These are phyloP conservation scores for Eupeodes luniger DNA, from an alignment of 2,888 invertebrate species.

Conservation along the genomic window DNA sequence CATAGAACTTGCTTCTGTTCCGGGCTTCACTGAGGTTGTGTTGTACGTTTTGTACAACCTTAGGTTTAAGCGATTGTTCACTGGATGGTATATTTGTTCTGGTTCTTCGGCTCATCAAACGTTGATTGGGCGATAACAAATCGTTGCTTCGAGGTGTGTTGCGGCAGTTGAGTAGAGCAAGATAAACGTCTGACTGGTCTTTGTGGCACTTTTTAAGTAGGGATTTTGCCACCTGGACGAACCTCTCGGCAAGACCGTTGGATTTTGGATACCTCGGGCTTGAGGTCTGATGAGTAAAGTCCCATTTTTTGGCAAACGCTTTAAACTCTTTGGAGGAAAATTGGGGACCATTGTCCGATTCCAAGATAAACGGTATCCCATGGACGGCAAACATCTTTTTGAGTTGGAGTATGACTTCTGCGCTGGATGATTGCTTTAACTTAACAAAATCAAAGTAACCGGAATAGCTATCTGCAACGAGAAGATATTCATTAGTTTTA, in stretches of 20 bases:
- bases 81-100: slow-evolving; percentile 51
- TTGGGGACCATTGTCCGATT: slow-evolving; percentile 50
- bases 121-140: slow-evolving; percentile 46
- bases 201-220: slow-evolving; percentile 38
- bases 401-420: slow-evolving; percentile 45
- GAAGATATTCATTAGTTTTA: slow-evolving; percentile 40
- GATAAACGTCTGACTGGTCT: slow-evolving; percentile 44
- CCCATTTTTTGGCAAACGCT: slow-evolving; percentile 43
- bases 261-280: slow-evolving; percentile 54
- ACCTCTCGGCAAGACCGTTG: slow-evolving; percentile 45
- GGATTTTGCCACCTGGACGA: slow-evolving; percentile 44
- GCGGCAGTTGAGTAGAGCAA: slow-evolving; percentile 41
- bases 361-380: slow-evolving; percentile 36
- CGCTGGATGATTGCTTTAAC: slow-evolving; percentile 29
- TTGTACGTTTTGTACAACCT: slow-evolving; percentile 74
- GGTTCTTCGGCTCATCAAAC: slow-evolving; percentile 62
- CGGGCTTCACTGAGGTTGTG: slow-evolving; percentile 12
- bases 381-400: slow-evolving; percentile 34
- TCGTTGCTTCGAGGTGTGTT: slow-evolving; percentile 49
- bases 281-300: slow-evolving; percentile 54
- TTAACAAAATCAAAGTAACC: slow-evolving; percentile 33
- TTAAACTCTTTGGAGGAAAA: slow-evolving; percentile 43
- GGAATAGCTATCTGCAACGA: slow-evolving; percentile 49
- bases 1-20: slow-evolving; percentile 38
- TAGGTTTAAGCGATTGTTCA: slow-evolving; percentile 42